These are phyloP conservation scores for Leiothrix lutea DNA, from an alignment of 2,113 vertebrate genomes.

Conservation along the genomic window DNA sequence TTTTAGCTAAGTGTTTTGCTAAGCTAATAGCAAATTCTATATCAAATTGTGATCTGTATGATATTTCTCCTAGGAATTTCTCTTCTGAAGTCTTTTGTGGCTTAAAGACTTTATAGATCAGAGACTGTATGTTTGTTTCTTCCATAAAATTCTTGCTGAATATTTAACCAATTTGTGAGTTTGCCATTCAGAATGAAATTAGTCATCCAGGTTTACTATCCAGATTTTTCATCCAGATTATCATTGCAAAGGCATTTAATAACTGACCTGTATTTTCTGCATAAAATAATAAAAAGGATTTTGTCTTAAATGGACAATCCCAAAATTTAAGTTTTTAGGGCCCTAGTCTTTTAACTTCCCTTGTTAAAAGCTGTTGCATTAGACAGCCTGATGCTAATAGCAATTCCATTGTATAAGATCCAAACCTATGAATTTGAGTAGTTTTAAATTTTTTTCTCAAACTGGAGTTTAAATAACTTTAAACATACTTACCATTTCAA, in stretches of 20 bases:
- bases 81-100: neutral
- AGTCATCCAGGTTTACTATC: neutral
- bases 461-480: neutral
- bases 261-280: neutral
- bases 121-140: neutral
- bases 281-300: neutral
- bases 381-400: neutral
- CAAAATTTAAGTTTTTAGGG: neutral
- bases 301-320: neutral
- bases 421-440: neutral
- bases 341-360: neutral
- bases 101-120: neutral
- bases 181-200: neutral
- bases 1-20: neutral
- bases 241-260: neutral
- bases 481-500: neutral
- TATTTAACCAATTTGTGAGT: neutral
- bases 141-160: neutral
- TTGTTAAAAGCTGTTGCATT: neutral
- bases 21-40: neutral
- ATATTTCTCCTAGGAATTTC: neutral
- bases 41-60: neutral
- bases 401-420: neutral
- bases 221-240: neutral
- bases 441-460: neutral